Conservation (phyloP, 2,113 vertebrate species). For the Boulengerochromis microlepis region DNA sequence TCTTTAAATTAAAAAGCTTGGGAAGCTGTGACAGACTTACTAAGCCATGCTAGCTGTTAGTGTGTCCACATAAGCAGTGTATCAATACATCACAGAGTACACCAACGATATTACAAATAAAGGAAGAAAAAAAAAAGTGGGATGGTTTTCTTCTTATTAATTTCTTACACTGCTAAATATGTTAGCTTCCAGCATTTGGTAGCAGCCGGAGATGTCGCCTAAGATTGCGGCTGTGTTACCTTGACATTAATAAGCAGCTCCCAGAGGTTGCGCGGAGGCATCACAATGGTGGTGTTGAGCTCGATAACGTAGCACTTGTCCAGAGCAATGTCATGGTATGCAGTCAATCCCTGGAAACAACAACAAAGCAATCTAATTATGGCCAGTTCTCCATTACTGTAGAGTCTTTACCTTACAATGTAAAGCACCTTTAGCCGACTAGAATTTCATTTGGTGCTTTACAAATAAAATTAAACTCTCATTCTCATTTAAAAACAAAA, state of each 20-base stretch:
- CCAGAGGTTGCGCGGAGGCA: conserved; percentile 92
- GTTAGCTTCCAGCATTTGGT: too few species aligned
- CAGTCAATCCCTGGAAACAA: conserved; percentile 81
- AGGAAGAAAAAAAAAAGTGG: neutral
- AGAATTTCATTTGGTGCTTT: neutral
- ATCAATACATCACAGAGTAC: neutral
- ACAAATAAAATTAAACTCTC: neutral
- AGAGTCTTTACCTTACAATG: neutral
- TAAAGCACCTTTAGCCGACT: neutral
- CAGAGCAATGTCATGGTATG: conserved; percentile 89
- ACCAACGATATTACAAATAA: neutral
- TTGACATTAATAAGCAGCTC: conserved; percentile 90
- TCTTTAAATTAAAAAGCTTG: neutral
- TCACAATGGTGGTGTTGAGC: conserved; percentile 89
- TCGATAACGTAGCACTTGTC: conserved; percentile 94
- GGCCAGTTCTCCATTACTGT: neutral
- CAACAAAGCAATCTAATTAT: neutral
- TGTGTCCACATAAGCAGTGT: neutral
- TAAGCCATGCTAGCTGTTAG: neutral
- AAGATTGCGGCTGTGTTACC: conserved; percentile 48
- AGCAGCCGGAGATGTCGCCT: neutral
- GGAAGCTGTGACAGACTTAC: neutral
- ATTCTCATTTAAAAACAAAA: neutral
- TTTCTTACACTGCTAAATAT: neutral
- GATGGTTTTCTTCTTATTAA: neutral